phyloP scores from a whole-genome alignment of 1,140 invertebrate species.

The Agraylea sexmaculata region DNA sequence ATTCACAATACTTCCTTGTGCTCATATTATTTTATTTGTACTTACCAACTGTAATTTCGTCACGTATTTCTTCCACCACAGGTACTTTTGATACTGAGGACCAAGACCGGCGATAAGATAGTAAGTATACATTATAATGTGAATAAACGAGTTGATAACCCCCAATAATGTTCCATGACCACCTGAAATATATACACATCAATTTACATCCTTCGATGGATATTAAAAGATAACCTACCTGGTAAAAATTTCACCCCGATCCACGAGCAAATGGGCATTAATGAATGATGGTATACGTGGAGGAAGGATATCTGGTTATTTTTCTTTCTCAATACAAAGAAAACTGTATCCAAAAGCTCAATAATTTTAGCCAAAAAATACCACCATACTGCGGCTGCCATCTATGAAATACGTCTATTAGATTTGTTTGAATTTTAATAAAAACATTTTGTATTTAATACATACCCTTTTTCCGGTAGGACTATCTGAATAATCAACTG shows the following conservation, averaged over 20 bases:
- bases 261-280: constrained; percentile 66
- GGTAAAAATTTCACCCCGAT: constrained; percentile 70
- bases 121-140: constrained; percentile 84
- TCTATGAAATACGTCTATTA: constrained; percentile 28
- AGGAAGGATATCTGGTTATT: constrained; percentile 61
- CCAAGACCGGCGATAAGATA: constrained; percentile 80
- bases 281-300: constrained; percentile 56
- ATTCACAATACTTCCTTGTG: background rate
- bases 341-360: constrained; percentile 61
- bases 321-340: constrained; percentile 71
- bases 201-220: too few relatives aligned
- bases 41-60: constrained; percentile 74
- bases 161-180: constrained; percentile 72
- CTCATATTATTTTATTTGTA: constrained; percentile 27
- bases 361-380: constrained; percentile 51
- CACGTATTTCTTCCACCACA: constrained; percentile 93
- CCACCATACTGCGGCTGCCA: constrained; percentile 50
- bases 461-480: constrained; percentile 64
- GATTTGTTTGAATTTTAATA: background rate
- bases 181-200: constrained; percentile 38
- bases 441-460: constrained; percentile 16
- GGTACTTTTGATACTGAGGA: constrained; percentile 68
- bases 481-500: constrained; percentile 65
- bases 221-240: constrained; percentile 28
- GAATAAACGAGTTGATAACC: constrained; percentile 77